These are phyloP conservation scores for Athene cunicularia DNA, from an alignment of 2,113 vertebrate genomes.

Conservation along the genomic window DNA sequence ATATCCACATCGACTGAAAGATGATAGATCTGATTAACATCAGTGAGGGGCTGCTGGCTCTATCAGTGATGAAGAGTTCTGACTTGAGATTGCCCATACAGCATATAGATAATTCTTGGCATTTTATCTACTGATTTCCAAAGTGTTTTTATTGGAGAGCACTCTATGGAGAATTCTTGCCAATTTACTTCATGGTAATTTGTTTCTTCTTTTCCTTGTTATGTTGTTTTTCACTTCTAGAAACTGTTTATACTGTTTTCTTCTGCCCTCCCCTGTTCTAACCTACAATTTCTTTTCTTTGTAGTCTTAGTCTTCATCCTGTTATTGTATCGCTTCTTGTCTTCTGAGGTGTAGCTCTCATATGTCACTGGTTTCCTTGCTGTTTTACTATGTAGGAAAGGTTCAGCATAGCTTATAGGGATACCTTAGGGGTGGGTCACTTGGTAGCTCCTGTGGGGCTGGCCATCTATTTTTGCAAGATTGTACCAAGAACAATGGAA, in stretches of 20 bases:
- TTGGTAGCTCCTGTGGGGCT: background rate
- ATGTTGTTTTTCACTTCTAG: background rate
- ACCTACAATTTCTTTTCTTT: background rate
- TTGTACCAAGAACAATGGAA: background rate
- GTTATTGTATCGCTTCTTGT: background rate
- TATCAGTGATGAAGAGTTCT: background rate
- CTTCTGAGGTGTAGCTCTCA: background rate
- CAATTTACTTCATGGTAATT: background rate
- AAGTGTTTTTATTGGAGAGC: background rate
- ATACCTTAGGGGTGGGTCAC: background rate
- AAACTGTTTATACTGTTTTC: background rate
- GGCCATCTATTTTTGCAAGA: background rate
- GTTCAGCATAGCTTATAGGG: background rate
- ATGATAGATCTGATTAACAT: background rate
- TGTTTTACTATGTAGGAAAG: background rate
- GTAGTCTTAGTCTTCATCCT: background rate
- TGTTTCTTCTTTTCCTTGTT: background rate
- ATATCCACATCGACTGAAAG: background rate
- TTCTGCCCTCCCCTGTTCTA: background rate
- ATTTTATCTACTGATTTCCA: background rate
- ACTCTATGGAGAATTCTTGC: background rate
- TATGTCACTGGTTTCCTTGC: background rate
- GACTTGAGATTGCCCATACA: background rate
- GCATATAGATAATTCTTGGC: background rate
- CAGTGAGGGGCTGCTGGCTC: background rate